phyloP scores from a whole-genome alignment of 1,140 invertebrate species.

The Popillia japonica region DNA sequence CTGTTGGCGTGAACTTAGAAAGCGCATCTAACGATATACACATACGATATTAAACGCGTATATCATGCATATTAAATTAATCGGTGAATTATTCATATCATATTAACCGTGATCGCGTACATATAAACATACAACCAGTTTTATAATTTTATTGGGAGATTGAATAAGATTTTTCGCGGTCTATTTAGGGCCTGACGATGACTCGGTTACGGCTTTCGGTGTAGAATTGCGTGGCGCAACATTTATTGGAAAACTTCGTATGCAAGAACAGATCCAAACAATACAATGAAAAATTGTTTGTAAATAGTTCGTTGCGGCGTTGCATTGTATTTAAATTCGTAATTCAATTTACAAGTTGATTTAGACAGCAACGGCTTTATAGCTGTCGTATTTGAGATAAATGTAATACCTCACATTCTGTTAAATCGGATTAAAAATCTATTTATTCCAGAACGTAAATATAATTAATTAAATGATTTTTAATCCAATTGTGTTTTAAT shows the following conservation, averaged over 20 bases:
- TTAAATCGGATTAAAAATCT: too few species aligned
- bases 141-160: not conserved
- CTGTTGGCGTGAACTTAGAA: not conserved
- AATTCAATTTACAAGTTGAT: not conserved
- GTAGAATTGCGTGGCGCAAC: not conserved
- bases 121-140: not conserved
- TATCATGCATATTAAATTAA: not conserved
- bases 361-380: not conserved
- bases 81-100: not conserved
- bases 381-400: not conserved
- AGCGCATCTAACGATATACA: conserved; percentile 1
- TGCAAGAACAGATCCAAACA: not conserved
- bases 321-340: not conserved
- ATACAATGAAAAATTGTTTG: not conserved
- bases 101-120: not conserved
- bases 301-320: not conserved
- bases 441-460: too few species aligned
- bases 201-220: not conserved
- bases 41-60: not conserved
- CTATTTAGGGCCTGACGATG: not conserved
- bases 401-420: not conserved
- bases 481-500: too few species aligned
- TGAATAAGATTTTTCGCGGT: not conserved
- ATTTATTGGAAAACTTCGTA: not conserved
- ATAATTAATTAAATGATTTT: too few species aligned